Conservation (phyloP, 2,113 vertebrate genomes). For the Microtus richardsoni region DNA sequence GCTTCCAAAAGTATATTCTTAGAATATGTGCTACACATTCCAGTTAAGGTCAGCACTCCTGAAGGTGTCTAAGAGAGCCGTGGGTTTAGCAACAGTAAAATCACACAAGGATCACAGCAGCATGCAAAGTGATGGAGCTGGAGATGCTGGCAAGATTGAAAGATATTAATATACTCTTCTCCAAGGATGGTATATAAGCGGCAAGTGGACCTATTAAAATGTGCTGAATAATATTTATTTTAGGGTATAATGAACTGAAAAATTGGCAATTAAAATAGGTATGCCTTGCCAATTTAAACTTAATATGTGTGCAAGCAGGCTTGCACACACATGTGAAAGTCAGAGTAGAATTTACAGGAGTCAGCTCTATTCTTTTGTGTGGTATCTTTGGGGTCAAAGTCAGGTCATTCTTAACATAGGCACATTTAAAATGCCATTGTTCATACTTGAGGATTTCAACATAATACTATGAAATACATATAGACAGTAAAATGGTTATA, state of each 20-base stretch:
- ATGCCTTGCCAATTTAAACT: not conserved
- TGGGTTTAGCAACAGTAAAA: not conserved
- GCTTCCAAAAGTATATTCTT: not conserved
- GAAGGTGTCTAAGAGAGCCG: not conserved
- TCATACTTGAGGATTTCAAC: not conserved
- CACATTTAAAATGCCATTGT: not conserved
- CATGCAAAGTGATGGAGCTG: not conserved
- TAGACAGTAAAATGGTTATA: not conserved
- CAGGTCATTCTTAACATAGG: not conserved
- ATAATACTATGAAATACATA: not conserved
- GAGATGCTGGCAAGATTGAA: not conserved
- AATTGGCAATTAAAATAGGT: not conserved
- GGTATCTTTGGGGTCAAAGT: not conserved
- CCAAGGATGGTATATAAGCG: not conserved
- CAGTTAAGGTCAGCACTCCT: not conserved
- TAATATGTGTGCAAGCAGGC: not conserved
- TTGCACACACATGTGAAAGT: not conserved
- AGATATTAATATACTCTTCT: not conserved
- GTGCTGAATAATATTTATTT: not conserved
- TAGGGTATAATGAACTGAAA: not conserved
- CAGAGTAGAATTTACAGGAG: not conserved
- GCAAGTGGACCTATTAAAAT: not conserved
- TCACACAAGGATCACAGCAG: not conserved
- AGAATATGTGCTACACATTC: not conserved
- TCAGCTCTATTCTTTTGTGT: not conserved